Conservation (phyloP, 2,888 invertebrate genomes). For the Metalampra italica region DNA sequence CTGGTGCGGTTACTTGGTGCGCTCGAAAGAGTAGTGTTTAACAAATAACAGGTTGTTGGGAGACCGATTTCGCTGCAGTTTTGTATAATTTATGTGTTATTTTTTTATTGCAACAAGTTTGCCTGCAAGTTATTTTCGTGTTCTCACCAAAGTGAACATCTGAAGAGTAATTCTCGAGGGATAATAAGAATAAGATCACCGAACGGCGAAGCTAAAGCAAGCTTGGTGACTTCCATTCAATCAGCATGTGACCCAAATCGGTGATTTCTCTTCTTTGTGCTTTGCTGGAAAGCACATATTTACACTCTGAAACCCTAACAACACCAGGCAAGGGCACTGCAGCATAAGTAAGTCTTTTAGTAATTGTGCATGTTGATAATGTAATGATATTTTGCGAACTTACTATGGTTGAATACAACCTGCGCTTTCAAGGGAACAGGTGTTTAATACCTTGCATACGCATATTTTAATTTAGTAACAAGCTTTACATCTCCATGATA, state of each 20-base stretch:
- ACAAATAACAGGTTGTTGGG: constrained; percentile 77
- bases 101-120: constrained; percentile 37
- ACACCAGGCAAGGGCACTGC: constrained; percentile 15
- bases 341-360: constrained; percentile 10
- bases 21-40: constrained; percentile 60
- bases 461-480: constrained; percentile 8
- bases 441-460: constrained; percentile 25
- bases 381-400: constrained; percentile 41
- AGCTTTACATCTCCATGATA: constrained; percentile 10
- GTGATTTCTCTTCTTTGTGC: constrained; percentile 74
- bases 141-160: constrained; percentile 14
- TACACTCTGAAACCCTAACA: constrained; percentile 21
- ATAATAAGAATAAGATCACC: constrained; percentile 19
- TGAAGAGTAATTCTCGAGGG: constrained; percentile 9
- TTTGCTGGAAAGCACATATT: constrained; percentile 36
- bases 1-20: constrained; percentile 59
- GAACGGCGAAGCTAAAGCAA: constrained; percentile 22
- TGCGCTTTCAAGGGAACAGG: constrained; percentile 60
- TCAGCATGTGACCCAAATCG: constrained; percentile 78
- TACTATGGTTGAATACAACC: constrained; percentile 65
- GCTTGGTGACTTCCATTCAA: constrained; percentile 54
- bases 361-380: constrained; percentile 20
- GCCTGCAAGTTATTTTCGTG: constrained; percentile 24
- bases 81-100: constrained; percentile 55
- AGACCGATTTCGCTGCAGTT: constrained; percentile 70